These are phyloP conservation scores for Venustoraphidia nigricollis DNA, from an alignment of 2,888 invertebrate genomes.

Conservation along the genomic window DNA sequence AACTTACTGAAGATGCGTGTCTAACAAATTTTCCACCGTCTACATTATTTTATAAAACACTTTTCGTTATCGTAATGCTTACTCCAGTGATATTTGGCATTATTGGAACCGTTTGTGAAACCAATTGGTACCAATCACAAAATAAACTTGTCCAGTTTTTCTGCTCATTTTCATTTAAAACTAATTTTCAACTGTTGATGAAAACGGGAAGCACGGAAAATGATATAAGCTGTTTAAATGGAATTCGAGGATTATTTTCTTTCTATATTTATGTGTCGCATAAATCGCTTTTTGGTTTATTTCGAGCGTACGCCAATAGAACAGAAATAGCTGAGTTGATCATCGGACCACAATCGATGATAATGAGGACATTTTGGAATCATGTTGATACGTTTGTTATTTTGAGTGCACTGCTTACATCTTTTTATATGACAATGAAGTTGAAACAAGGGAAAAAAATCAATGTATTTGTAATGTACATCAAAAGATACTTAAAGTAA, in stretches of 20 bases:
- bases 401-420: slow-evolving; percentile 7
- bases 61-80: too few species aligned
- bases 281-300: slow-evolving; percentile 7
- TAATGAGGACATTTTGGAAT: slow-evolving; percentile 7
- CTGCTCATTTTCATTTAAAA: not conserved
- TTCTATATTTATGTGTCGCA: slow-evolving; percentile 6
- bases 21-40: too few species aligned
- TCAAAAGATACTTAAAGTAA: slow-evolving; percentile 8
- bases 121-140: not conserved
- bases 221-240: slow-evolving; percentile 8
- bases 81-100: not conserved
- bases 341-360: slow-evolving; percentile 5
- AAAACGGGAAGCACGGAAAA: not conserved
- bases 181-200: not conserved
- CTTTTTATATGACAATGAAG: slow-evolving; percentile 4
- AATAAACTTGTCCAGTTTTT: not conserved
- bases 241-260: slow-evolving; percentile 6
- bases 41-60: too few species aligned
- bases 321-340: slow-evolving; percentile 6
- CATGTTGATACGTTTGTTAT: slow-evolving; percentile 8
- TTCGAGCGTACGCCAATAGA: slow-evolving; percentile 6
- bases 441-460: slow-evolving; percentile 2
- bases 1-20: too few species aligned
- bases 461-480: slow-evolving; percentile 6
- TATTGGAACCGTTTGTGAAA: not conserved